Evolutionary conservation across 1,140 invertebrate species (phyloP).

Genomic region (Stegodyphus mimosarum): DNA sequence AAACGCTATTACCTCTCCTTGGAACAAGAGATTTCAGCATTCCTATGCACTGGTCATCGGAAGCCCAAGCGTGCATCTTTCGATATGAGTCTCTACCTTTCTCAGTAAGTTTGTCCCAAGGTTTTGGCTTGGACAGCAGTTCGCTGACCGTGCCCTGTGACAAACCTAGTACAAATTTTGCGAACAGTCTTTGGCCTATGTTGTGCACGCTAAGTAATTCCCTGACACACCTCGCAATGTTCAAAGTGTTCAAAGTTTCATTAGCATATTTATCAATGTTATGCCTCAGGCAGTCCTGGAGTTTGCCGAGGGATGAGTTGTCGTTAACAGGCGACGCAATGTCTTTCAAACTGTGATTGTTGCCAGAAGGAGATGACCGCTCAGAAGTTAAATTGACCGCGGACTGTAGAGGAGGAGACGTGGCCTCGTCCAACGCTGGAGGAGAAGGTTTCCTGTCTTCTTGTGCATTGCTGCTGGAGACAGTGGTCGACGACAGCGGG

Average conservation of each 20-base stretch:
- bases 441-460: slow-evolving; percentile 39
- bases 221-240: slow-evolving; percentile 91
- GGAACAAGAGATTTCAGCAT: slow-evolving; percentile 93
- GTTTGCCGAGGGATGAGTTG: slow-evolving; percentile 73
- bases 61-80: slow-evolving; percentile 99
- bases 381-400: slow-evolving; percentile 29
- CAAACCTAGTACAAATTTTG: slow-evolving; percentile 96
- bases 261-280: slow-evolving; percentile 95
- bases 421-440: background rate
- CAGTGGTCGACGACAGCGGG: slow-evolving; percentile 7
- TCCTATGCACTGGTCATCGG: slow-evolving; percentile 95
- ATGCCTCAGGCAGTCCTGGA: slow-evolving; percentile 92
- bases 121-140: slow-evolving; percentile 97
- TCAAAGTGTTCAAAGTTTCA: slow-evolving; percentile 91
- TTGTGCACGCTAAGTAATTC: slow-evolving; percentile 98
- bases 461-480: slow-evolving; percentile 20
- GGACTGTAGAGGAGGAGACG: background rate
- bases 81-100: slow-evolving; percentile 98
- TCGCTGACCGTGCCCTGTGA: slow-evolving; percentile 98
- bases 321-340: slow-evolving; percentile 17
- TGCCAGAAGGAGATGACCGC: slow-evolving; percentile 26
- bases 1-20: slow-evolving; percentile 27
- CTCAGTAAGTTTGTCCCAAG: slow-evolving; percentile 99
- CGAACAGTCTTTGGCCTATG: slow-evolving; percentile 97
- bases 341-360: slow-evolving; percentile 14